Percentiles rank a stretch among this genome's conserved stretches.
Evolutionary conservation across 2,888 invertebrate species (phyloP).

Genomic region (Dione juno): DNA sequence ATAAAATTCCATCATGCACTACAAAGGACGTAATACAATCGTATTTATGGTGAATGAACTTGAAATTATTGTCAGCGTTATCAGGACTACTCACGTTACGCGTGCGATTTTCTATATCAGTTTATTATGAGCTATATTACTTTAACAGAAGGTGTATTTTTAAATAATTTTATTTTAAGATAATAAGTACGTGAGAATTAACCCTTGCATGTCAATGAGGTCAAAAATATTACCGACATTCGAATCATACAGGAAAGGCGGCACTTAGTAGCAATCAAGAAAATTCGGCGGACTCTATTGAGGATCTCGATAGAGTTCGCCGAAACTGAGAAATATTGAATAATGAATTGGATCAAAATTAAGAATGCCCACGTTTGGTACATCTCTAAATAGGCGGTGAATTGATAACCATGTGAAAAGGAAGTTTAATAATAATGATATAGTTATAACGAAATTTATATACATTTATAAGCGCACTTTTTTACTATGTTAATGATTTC

Average conservation of each 20-base stretch:
- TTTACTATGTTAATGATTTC: too few species aligned
- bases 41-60: constrained; percentile 57
- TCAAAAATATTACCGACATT: constrained; percentile 30
- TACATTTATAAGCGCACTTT: too few species aligned
- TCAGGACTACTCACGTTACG: constrained; percentile 11
- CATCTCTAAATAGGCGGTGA: neutral
- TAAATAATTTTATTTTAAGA: constrained; percentile 3
- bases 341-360: constrained; percentile 25
- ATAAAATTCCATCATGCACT: constrained; percentile 21
- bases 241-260: constrained; percentile 42
- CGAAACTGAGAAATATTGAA: constrained; percentile 11
- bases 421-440: too few species aligned
- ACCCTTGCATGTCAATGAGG: constrained; percentile 34
- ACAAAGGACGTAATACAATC: constrained; percentile 36
- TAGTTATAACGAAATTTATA: too few species aligned
- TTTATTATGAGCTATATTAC: constrained; percentile 11
- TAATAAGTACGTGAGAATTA: constrained; percentile 37
- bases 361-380: neutral
- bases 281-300: constrained; percentile 39
- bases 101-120: constrained; percentile 12
- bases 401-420: neutral
- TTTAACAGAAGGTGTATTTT: neutral
- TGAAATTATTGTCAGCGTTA: constrained; percentile 38
- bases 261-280: constrained; percentile 44
- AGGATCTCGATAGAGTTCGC: neutral